Evolutionary conservation across 2,797 vertebrate genomes (phyloP).

Genomic region (Iguana delicatissima): DNA sequence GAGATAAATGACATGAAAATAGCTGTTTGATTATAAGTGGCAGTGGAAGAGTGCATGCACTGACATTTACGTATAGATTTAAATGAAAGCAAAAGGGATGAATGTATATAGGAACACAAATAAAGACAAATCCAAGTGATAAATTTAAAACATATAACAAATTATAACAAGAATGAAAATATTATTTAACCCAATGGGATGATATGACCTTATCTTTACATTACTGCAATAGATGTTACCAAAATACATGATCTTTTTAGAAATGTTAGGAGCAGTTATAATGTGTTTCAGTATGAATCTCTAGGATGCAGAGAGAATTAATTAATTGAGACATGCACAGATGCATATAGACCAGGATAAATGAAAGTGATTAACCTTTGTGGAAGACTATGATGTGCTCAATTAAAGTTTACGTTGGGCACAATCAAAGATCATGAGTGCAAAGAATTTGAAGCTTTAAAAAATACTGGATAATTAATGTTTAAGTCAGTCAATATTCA

Average conservation of each 20-base stretch:
- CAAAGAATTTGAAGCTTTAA: conserved; percentile 27
- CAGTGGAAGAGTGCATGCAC: conserved; percentile 28
- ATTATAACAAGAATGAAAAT: conserved; percentile 51
- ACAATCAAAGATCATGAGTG: conserved; percentile 24
- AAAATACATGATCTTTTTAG: conserved; percentile 31
- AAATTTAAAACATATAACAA: conserved; percentile 39
- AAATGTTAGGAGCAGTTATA: conserved; percentile 41
- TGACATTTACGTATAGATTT: conserved; percentile 43
- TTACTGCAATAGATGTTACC: conserved; percentile 36
- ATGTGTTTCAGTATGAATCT: conserved; percentile 29
- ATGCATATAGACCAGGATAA: conserved; percentile 26
- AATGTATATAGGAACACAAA: conserved; percentile 2
- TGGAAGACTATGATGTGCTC: not conserved
- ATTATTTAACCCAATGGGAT: conserved; percentile 46
- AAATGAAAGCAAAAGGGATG: conserved; percentile 47
- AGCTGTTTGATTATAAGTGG: conserved; percentile 46
- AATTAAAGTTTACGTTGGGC: conserved; percentile 24
- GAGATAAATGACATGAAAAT: conserved; percentile 48
- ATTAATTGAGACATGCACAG: conserved; percentile 14
- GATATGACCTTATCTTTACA: conserved; percentile 40
- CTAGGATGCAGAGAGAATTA: conserved; percentile 33
- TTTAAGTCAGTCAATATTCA: not conserved
- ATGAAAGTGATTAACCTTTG: not conserved
- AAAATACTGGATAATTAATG: conserved; percentile 37
- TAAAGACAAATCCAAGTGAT: conserved; percentile 28